phyloP scores from a whole-genome alignment of 37 sponge, comb jelly and placozoan species.

The Ephydatia muelleri region DNA sequence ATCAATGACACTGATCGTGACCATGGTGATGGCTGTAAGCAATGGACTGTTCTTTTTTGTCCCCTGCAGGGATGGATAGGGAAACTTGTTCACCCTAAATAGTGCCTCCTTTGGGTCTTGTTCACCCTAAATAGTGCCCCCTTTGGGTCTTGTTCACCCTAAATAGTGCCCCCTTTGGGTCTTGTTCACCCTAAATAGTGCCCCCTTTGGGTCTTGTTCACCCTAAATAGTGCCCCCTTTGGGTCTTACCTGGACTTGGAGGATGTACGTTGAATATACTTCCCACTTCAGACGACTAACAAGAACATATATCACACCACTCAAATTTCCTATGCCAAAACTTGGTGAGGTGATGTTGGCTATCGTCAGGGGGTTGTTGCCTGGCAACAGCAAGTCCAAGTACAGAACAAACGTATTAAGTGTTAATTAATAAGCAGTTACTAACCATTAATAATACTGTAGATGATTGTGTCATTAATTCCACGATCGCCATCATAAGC shows the following conservation, averaged over 20 bases:
- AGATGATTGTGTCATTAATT: slow-evolving; percentile 44
- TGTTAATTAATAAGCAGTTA: not conserved
- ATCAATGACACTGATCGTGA: slow-evolving; percentile 45
- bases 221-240: no score
- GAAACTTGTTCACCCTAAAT: not conserved
- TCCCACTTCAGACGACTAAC: slow-evolving; percentile 46
- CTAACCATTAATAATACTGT: slow-evolving; percentile 16
- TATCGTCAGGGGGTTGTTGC: not conserved
- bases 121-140: not conserved
- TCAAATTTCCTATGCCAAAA: slow-evolving; percentile 31
- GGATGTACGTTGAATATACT: slow-evolving; percentile 8
- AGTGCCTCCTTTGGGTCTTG: not conserved
- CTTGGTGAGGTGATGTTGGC: not conserved
- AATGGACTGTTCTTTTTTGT: not conserved
- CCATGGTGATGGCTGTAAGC: slow-evolving; percentile 3
- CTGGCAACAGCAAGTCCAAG: not conserved
- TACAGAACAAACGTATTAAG: not conserved
- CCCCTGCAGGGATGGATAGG: not conserved
- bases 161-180: no score
- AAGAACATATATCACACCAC: slow-evolving; percentile 56
- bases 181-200: no score
- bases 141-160: not conserved
- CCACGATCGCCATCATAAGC: slow-evolving; percentile 49
- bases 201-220: no score
- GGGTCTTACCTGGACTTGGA: slow-evolving; percentile 40